Conservation (phyloP, 2,888 invertebrate species). For the Loripinus fragilis region DNA sequence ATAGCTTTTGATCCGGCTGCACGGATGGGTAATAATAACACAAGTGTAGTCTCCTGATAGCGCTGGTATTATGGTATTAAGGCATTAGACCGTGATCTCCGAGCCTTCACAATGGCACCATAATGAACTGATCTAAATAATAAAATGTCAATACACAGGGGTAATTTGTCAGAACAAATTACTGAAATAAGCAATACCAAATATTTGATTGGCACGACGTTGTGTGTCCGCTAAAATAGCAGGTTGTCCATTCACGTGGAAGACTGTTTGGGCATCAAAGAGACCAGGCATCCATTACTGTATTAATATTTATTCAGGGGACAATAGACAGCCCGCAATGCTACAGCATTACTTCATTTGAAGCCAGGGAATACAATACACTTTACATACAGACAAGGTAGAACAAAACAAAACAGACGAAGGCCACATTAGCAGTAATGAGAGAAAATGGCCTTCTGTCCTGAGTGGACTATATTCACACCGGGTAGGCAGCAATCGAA, state of each 20-base stretch:
- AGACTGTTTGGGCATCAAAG: slow-evolving; percentile 26
- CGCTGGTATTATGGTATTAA: slow-evolving; percentile 58
- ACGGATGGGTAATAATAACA: slow-evolving; percentile 45
- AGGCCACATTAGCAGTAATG: too few relatives aligned
- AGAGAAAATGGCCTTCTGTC: too few relatives aligned
- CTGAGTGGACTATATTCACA: too few relatives aligned
- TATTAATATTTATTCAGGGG: slow-evolving; percentile 62
- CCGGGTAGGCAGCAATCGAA: too few relatives aligned
- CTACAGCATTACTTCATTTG: slow-evolving; percentile 1
- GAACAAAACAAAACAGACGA: too few relatives aligned
- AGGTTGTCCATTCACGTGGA: slow-evolving; percentile 41
- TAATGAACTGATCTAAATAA: slow-evolving; percentile 56
- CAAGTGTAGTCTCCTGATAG: slow-evolving; percentile 56
- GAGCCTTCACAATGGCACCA: background rate
- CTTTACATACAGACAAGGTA: slow-evolving; percentile 1
- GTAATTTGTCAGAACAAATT: slow-evolving; percentile 66
- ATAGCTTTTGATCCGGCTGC: slow-evolving; percentile 61
- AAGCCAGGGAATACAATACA: background rate
- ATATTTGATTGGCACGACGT: slow-evolving; percentile 62
- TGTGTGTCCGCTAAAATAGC: slow-evolving; percentile 46
- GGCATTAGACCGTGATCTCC: slow-evolving; percentile 31
- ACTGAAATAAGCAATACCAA: slow-evolving; percentile 60
- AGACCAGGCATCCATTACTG: slow-evolving; percentile 58
- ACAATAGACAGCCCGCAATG: background rate
- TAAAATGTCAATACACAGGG: slow-evolving; percentile 63